These are phyloP conservation scores for Bombus polaris DNA, from an alignment of 1,140 invertebrate genomes.

Conservation along the genomic window DNA sequence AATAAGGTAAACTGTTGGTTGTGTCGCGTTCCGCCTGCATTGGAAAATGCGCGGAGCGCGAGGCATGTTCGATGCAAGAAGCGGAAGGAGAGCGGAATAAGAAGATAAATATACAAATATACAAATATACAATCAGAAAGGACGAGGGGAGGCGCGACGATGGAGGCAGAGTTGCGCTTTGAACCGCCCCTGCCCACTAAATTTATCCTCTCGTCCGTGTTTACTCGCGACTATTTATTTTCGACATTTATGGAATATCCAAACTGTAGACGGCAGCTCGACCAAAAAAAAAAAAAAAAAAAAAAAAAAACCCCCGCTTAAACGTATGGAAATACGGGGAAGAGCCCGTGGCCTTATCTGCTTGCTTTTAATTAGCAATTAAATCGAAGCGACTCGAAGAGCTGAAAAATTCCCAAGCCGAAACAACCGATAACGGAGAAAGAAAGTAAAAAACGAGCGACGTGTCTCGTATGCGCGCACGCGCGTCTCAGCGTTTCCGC, in stretches of 20 bases:
- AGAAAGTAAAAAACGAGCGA: neutral
- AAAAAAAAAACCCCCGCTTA: neutral
- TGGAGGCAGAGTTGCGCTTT: constrained; percentile 27
- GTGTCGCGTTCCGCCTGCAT: neutral
- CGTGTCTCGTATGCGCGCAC: too few relatives aligned
- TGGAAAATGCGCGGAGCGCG: neutral
- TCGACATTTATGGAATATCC: constrained; percentile 54
- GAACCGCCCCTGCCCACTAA: constrained; percentile 39
- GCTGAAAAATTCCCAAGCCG: neutral
- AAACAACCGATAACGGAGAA: too few relatives aligned
- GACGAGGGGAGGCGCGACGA: neutral
- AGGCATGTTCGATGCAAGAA: neutral
- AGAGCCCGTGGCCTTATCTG: neutral
- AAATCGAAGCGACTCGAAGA: neutral
- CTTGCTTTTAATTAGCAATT: neutral
- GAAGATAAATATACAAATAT: constrained; percentile 63
- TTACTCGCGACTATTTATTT: constrained; percentile 60
- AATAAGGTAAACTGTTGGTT: constrained; percentile 16
- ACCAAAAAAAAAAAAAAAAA: too few relatives aligned
- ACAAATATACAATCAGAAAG: constrained; percentile 65
- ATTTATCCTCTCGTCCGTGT: constrained; percentile 45
- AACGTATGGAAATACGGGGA: neutral
- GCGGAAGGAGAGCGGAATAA: constrained; percentile 25
- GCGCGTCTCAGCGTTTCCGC: too few relatives aligned
- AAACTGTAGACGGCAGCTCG: neutral